phyloP scores from a whole-genome alignment of 92 coral and sea anemone genomes.

The Paragorgia papillata region DNA sequence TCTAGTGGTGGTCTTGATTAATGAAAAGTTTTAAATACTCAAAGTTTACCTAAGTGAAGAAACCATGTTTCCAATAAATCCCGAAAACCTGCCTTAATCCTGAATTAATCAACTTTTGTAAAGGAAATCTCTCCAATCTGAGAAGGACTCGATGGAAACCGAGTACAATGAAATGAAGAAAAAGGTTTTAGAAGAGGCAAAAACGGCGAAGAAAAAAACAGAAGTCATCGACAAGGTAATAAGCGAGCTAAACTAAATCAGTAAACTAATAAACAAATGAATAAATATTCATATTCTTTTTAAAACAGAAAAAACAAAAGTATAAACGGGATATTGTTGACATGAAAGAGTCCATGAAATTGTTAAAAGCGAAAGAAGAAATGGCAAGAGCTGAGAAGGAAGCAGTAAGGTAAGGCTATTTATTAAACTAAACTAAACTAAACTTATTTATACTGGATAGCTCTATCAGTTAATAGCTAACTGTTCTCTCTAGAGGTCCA shows the following conservation, averaged over 20 bases:
- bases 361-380: conserved; percentile 82
- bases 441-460: too few species aligned
- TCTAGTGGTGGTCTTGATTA: too few species aligned
- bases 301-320: conserved; percentile 77
- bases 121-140: conserved; percentile 76
- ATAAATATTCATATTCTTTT: too few species aligned
- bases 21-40: too few species aligned
- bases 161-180: conserved; percentile 58
- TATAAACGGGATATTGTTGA: conserved; percentile 75
- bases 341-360: conserved; percentile 72
- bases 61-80: too few species aligned
- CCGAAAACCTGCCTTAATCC: too few species aligned
- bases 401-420: conserved; percentile 71
- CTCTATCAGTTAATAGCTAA: too few species aligned
- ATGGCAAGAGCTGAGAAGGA: conserved; percentile 81
- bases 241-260: too few species aligned
- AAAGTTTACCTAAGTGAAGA: too few species aligned
- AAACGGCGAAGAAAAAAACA: conserved; percentile 57
- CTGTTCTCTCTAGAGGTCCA: too few species aligned
- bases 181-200: conserved; percentile 66
- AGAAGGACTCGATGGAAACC: conserved; percentile 67
- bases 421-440: background rate
- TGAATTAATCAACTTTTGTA: too few species aligned
- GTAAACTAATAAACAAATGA: too few species aligned
- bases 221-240: conserved; percentile 72